phyloP scores from a whole-genome alignment of 1,140 invertebrate genomes.

The Mamestra configurata region DNA sequence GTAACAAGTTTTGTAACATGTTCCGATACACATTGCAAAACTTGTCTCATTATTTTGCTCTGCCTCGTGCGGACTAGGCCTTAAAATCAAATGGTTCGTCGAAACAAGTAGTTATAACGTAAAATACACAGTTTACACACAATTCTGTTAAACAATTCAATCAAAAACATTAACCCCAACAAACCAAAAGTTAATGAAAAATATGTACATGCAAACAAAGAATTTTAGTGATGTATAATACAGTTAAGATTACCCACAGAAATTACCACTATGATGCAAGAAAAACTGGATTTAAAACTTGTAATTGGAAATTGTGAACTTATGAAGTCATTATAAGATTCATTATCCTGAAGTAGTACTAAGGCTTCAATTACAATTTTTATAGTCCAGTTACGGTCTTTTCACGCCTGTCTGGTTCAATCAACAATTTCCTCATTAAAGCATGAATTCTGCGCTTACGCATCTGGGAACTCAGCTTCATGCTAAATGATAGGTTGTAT shows the following conservation, averaged over 20 bases:
- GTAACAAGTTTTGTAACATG: neutral
- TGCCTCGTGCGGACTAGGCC: neutral
- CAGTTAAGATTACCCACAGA: neutral
- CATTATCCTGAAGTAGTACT: neutral
- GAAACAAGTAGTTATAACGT: neutral
- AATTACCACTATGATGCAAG: neutral
- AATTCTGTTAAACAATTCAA: neutral
- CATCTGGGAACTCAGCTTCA: neutral
- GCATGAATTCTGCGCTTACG: neutral
- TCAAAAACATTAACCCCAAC: neutral
- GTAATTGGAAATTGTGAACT: neutral
- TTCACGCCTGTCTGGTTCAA: neutral
- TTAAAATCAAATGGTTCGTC: neutral
- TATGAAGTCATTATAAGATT: neutral
- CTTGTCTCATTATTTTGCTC: too few relatives aligned
- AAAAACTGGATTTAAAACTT: constrained; percentile 2
- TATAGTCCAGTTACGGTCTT: constrained; percentile 7
- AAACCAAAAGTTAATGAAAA: neutral
- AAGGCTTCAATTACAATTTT: constrained; percentile 6
- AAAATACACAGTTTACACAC: constrained; percentile 11
- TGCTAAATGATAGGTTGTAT: neutral
- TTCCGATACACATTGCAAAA: too few relatives aligned
- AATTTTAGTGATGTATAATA: neutral
- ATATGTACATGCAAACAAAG: neutral
- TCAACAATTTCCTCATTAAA: neutral